Evolutionary conservation across 2,113 vertebrate genomes (phyloP), one percentile per base, ranked within the genome.

Genomic region (Coturnix japonica): DNA sequence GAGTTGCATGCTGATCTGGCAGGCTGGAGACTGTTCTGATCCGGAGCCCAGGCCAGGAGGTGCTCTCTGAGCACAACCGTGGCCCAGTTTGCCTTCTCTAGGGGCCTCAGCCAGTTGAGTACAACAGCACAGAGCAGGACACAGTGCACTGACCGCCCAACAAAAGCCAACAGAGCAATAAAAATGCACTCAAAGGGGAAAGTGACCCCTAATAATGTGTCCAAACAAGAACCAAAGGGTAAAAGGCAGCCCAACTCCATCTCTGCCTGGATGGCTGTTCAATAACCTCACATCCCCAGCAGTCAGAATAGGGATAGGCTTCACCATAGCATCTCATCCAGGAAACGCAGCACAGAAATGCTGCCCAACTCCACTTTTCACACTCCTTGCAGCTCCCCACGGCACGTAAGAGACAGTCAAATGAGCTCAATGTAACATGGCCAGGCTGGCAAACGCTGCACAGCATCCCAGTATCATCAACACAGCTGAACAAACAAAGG

Each of bases 161-260:
- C 56, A 31, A 51, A 39, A 54, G 28, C 43, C 41, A 46, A 30
- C 0, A 0, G 61, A 31, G 37, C 1, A 7, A 39, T 5, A 65
- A 81, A 31, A 54, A 23, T 3, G 11, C 1, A 2, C 26, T 82
- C 71, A 31, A 3, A 1, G 28, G 16, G 21, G 19, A 81, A 78
- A 89, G 14, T 7, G 18, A n/a, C 41, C 59, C 18, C 69, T 13
- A 61, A 25, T 17, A 1, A 81, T 59, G 33, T 25, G 5, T 13
- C 28, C 17, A 67, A 81, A 51, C 28, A 39, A 85, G 31, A 93
- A 28, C 37, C 72, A 70, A 47, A 80, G 69, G 43, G 22, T 35
- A 57, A 65, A 49, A 57, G n/a, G 46, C 28, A 65, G 39, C 28
- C 8, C 5, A 3, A 19, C 37, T 90, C 39, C 69, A 74, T 31